These are phyloP conservation scores for Beaufortia kweichowensis DNA, from an alignment of 2,113 vertebrate species.

Conservation along the genomic window DNA sequence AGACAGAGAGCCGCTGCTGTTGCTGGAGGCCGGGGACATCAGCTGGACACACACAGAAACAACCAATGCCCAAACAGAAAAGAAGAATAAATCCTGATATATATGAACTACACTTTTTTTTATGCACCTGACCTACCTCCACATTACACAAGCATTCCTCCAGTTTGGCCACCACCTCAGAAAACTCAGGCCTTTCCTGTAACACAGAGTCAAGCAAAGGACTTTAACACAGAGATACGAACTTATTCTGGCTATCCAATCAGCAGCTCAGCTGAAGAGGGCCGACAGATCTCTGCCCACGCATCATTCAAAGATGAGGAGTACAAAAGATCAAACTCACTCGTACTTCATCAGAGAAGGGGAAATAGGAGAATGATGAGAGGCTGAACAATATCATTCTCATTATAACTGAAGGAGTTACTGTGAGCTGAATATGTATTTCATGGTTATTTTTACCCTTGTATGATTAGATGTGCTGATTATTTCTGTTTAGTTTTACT, in stretches of 20 bases:
- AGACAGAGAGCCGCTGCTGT: slow-evolving; percentile 91
- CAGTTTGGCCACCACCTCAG: slow-evolving; percentile 87
- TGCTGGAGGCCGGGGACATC: slow-evolving; percentile 93
- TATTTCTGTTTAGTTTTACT: too few relatives aligned
- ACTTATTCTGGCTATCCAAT: background rate
- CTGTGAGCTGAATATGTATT: background rate
- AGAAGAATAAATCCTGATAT: background rate
- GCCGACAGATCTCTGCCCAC: slow-evolving; percentile 60
- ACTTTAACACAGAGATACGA: background rate
- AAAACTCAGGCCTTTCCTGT: slow-evolving; percentile 92
- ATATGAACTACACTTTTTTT: too few relatives aligned
- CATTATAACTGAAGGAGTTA: background rate
- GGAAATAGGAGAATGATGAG: slow-evolving; percentile 53
- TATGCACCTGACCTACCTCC: slow-evolving; percentile 74
- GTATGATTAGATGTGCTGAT: too few relatives aligned
- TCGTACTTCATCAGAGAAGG: slow-evolving; percentile 47
- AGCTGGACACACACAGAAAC: slow-evolving; percentile 69
- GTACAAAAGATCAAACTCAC: slow-evolving; percentile 57
- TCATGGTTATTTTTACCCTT: background rate
- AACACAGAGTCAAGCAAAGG: slow-evolving; percentile 43
- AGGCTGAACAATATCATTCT: too few relatives aligned
- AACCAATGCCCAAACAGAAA: slow-evolving; percentile 27
- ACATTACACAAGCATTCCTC: slow-evolving; percentile 92
- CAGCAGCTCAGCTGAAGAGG: background rate
- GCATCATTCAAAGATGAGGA: slow-evolving; percentile 56